A percentile compares a stretch with the other conserved stretches of the same genome.
Conservation (phyloP, 2,113 vertebrate genomes). For the Nothoprocta perdicaria region DNA sequence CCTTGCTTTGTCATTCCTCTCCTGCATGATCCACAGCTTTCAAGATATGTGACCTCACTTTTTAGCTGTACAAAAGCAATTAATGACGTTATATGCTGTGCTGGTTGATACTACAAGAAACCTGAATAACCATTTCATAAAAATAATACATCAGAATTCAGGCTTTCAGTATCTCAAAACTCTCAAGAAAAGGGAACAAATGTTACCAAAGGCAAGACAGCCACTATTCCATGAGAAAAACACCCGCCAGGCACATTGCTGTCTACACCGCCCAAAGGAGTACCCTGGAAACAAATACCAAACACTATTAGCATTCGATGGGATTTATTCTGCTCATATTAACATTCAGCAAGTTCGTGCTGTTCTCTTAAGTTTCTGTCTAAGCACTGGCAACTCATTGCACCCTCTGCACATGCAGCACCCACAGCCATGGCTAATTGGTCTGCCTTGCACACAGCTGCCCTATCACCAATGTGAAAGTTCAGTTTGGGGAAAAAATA, state of each 20-base stretch:
- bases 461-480: neutral
- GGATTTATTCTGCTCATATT: neutral
- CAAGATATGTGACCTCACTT: neutral
- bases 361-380: neutral
- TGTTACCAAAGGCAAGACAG: neutral
- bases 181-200: neutral
- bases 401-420: neutral
- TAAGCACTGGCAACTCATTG: neutral
- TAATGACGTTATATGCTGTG: neutral
- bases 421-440: neutral
- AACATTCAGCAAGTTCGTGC: neutral
- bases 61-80: neutral
- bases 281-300: neutral
- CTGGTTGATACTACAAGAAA: neutral
- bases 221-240: neutral
- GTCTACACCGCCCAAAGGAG: neutral
- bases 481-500: neutral
- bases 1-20: neutral
- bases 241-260: neutral
- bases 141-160: neutral
- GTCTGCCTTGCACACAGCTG: neutral
- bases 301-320: neutral
- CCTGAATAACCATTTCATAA: neutral
- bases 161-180: neutral
- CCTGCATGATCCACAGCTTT: neutral